Conservation (phyloP, 2,797 vertebrate genomes). For the Macropus fuliginosus region DNA sequence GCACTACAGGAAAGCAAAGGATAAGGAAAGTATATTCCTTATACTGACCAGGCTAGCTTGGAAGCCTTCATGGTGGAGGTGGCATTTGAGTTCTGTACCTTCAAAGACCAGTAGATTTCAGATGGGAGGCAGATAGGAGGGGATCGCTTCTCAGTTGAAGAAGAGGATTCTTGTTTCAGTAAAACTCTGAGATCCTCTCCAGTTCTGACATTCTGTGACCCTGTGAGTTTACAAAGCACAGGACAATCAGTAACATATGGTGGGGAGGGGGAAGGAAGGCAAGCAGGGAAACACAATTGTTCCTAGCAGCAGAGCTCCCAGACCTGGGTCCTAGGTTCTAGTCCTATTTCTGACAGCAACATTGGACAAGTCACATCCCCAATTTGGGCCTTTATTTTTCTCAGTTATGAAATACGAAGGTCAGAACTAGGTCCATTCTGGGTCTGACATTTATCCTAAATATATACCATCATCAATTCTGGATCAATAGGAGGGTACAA, state of each 20-base stretch:
- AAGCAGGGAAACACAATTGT: neutral
- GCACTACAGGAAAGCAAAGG: neutral
- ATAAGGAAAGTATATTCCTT: neutral
- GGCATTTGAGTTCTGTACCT: neutral
- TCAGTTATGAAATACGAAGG: neutral
- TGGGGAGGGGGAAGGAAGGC: accelerated
- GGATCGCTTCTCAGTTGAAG: neutral
- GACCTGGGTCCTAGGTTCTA: neutral
- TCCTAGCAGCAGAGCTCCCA: neutral
- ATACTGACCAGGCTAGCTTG: neutral
- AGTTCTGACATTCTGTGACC: neutral
- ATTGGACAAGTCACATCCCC: neutral
- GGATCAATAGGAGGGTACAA: neutral
- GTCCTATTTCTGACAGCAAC: neutral
- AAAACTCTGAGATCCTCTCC: neutral
- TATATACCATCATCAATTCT: neutral
- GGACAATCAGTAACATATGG: neutral
- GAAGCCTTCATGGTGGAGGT: neutral
- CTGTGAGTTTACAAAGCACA: neutral
- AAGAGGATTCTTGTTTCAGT: neutral
- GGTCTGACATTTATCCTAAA: neutral
- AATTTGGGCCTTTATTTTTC: neutral
- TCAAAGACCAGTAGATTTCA: neutral
- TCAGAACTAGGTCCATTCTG: neutral
- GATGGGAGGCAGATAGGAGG: neutral